phyloP scores from a whole-genome alignment of 2,888 invertebrate genomes.

The Mythimna pallens region DNA sequence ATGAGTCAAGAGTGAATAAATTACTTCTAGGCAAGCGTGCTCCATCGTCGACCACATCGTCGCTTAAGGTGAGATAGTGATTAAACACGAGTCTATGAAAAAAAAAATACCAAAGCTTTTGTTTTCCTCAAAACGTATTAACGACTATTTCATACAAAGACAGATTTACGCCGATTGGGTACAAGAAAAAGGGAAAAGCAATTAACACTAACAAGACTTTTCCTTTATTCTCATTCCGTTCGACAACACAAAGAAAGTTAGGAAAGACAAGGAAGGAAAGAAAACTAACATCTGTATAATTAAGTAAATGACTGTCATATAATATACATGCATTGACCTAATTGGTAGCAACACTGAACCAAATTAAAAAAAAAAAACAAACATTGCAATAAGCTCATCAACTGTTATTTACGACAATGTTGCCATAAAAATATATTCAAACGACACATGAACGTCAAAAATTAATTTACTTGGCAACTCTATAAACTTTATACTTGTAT shows the following conservation, averaged over 20 bases:
- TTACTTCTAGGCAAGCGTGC: too few relatives aligned
- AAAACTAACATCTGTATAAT: slow-evolving; percentile 36
- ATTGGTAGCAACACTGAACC: slow-evolving; percentile 31
- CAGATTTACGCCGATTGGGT: slow-evolving; percentile 68
- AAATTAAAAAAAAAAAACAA: slow-evolving; percentile 65
- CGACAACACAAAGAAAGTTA: slow-evolving; percentile 48
- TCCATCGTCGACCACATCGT: too few relatives aligned
- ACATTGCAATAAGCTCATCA: slow-evolving; percentile 67
- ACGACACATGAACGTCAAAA: slow-evolving; percentile 72
- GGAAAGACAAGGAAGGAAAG: slow-evolving; percentile 28
- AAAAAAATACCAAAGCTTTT: slow-evolving; percentile 8
- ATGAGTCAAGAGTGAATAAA: too few relatives aligned
- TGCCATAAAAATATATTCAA: slow-evolving; percentile 70
- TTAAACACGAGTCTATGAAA: too few relatives aligned
- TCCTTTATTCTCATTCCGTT: slow-evolving; percentile 38
- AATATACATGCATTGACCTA: slow-evolving; percentile 46
- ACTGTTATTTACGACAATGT: slow-evolving; percentile 67
- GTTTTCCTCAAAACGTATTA: slow-evolving; percentile 39
- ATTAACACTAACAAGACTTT: slow-evolving; percentile 58
- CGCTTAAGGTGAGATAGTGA: too few relatives aligned
- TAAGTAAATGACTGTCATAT: slow-evolving; percentile 28
- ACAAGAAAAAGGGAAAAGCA: slow-evolving; percentile 61
- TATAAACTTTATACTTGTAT: slow-evolving; percentile 88
- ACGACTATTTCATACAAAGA: slow-evolving; percentile 55
- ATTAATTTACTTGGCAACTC: slow-evolving; percentile 83